Evolutionary conservation across 2,888 invertebrate species (phyloP).

Genomic region (Hipparchia semele): DNA sequence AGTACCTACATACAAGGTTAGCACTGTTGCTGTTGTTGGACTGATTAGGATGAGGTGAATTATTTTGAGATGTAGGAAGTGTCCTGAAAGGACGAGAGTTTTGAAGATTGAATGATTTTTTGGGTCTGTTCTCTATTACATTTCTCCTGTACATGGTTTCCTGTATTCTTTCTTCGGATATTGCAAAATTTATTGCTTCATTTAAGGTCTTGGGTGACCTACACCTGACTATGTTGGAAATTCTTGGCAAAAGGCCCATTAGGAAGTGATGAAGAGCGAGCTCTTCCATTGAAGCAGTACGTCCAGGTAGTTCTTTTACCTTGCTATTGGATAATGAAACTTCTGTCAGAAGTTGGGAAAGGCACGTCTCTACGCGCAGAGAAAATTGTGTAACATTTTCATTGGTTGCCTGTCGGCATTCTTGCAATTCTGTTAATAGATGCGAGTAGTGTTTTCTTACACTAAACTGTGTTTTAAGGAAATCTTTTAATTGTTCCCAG

Average conservation of each 20-base stretch:
- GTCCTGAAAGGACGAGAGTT: not conserved
- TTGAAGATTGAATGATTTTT: not conserved
- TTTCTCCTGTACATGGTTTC: constrained; percentile 8
- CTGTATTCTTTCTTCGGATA: constrained; percentile 35
- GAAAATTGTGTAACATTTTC: constrained; percentile 45
- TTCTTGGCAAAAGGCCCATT: constrained; percentile 31
- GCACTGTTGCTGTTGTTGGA: not conserved
- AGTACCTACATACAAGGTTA: constrained; percentile 34
- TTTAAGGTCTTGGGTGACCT: constrained; percentile 35
- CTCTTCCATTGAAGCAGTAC: constrained; percentile 46
- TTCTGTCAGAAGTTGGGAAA: constrained; percentile 45
- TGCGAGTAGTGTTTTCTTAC: constrained; percentile 45
- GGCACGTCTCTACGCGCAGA: constrained; percentile 41
- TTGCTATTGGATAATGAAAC: constrained; percentile 38
- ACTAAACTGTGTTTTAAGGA: constrained; percentile 45
- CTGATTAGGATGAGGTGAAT: not conserved
- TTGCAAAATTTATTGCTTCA: constrained; percentile 36
- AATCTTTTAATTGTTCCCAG: constrained; percentile 44
- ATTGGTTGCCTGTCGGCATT: constrained; percentile 31
- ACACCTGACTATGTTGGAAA: constrained; percentile 36
- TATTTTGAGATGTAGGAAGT: not conserved
- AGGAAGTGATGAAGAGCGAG: constrained; percentile 41
- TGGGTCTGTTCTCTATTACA: not conserved
- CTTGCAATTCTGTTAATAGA: constrained; percentile 42
- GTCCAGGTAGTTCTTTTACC: constrained; percentile 39